Conservation (phyloP, 2,888 invertebrate species). For the Salpingus planirostris region DNA sequence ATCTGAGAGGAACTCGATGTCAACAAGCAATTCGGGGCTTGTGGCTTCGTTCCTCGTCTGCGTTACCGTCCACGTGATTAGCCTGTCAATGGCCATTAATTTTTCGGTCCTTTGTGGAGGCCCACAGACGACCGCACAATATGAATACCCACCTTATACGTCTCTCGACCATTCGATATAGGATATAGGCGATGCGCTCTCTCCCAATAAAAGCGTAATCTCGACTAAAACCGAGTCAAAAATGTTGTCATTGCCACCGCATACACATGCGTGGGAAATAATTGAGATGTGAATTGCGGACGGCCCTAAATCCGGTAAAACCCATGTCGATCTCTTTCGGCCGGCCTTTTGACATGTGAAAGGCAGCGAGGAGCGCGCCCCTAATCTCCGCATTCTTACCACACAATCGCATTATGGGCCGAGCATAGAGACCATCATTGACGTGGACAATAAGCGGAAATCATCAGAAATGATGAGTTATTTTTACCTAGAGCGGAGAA, state of each 20-base stretch:
- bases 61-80: slow-evolving; percentile 20
- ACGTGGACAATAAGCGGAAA: neutral
- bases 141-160: too few relatives aligned
- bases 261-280: slow-evolving; percentile 4
- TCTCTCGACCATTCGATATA: too few relatives aligned
- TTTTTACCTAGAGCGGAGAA: too few relatives aligned
- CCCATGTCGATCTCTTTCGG: slow-evolving; percentile 22
- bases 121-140: slow-evolving; percentile 27
- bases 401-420: slow-evolving; percentile 12
- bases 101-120: slow-evolving; percentile 24
- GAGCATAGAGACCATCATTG: too few relatives aligned
- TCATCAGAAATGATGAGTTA: too few relatives aligned
- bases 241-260: too few relatives aligned
- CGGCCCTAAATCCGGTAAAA: slow-evolving; percentile 27
- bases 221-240: too few relatives aligned
- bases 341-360: slow-evolving; percentile 12
- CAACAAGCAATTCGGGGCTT: slow-evolving; percentile 6
- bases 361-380: slow-evolving; percentile 5
- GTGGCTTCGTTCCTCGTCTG: neutral
- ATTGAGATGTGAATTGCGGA: slow-evolving; percentile 23
- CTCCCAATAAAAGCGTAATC: too few relatives aligned
- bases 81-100: slow-evolving; percentile 33
- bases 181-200: too few relatives aligned
- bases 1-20: slow-evolving; percentile 5
- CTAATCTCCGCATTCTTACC: slow-evolving; percentile 14